These are phyloP conservation scores for Zosterops lateralis DNA, from an alignment of 2,113 vertebrate species.

Conservation along the genomic window DNA sequence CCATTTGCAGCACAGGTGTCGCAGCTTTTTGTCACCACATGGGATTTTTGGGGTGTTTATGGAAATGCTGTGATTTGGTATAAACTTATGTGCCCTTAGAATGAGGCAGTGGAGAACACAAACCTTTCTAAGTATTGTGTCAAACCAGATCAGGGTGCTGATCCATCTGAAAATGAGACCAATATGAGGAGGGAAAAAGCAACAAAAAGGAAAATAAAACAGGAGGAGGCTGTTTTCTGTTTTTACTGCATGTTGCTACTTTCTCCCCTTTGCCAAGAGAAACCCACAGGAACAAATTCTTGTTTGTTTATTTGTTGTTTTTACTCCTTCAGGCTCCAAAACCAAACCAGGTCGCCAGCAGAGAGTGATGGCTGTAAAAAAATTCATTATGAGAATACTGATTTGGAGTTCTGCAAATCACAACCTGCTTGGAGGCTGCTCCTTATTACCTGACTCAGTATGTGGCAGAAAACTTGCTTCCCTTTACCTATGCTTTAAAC, in stretches of 20 bases:
- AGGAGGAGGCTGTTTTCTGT: background rate
- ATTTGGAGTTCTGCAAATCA: accelerated
- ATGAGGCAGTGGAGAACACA: background rate
- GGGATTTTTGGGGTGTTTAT: background rate
- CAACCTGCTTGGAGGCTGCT: background rate
- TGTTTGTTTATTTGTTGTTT: background rate
- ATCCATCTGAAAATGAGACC: background rate
- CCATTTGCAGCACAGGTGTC: background rate
- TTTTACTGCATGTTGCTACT: background rate
- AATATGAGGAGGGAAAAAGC: background rate
- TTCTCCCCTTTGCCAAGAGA: background rate
- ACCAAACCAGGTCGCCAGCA: background rate
- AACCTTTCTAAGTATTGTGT: background rate
- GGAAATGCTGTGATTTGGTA: background rate
- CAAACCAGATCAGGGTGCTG: background rate
- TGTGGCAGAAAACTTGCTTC: background rate
- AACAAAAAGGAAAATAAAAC: background rate
- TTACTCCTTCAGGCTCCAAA: background rate
- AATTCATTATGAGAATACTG: background rate
- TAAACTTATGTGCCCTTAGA: background rate
- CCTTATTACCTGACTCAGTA: background rate
- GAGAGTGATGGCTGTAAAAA: background rate
- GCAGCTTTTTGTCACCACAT: accelerated
- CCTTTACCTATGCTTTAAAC: background rate
- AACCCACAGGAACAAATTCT: background rate